phyloP scores from a whole-genome alignment of 2,797 vertebrate genomes.

The Pogoniulus pusillus region DNA sequence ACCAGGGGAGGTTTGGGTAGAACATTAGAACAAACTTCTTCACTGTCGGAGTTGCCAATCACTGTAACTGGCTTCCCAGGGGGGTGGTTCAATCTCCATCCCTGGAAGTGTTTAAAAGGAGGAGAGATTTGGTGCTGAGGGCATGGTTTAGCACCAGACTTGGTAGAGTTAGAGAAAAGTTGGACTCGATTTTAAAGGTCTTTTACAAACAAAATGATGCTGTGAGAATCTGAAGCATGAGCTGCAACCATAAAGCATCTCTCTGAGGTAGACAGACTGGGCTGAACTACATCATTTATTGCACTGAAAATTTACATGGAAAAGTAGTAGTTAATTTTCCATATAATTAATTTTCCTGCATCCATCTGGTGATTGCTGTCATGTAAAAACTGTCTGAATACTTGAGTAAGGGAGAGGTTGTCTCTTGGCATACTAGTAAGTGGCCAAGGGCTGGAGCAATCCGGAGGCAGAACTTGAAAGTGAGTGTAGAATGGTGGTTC shows the following conservation, averaged over 20 bases:
- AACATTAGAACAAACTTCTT: too few relatives aligned
- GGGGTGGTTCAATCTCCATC: too few relatives aligned
- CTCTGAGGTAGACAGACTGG: not conserved
- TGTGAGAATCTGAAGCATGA: not conserved
- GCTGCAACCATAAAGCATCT: not conserved
- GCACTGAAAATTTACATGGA: not conserved
- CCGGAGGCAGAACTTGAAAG: not conserved
- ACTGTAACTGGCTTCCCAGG: too few relatives aligned
- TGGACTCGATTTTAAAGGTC: too few relatives aligned
- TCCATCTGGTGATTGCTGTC: not conserved
- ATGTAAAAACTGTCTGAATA: accelerated
- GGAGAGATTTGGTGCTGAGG: too few relatives aligned
- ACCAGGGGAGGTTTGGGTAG: too few relatives aligned
- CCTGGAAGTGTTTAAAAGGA: too few relatives aligned
- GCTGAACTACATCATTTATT: not conserved
- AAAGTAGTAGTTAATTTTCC: not conserved
- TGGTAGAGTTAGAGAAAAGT: too few relatives aligned
- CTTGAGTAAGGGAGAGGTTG: not conserved
- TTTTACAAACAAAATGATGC: not conserved
- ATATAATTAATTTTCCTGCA: not conserved
- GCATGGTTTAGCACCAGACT: too few relatives aligned
- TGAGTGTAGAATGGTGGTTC: accelerated
- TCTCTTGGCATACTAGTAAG: not conserved
- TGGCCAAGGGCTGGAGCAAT: not conserved
- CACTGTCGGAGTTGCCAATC: too few relatives aligned